Evolutionary conservation across 2,797 vertebrate species (phyloP), one percentile per base, ranked within the genome.

Genomic region (Amniataba percoides): DNA sequence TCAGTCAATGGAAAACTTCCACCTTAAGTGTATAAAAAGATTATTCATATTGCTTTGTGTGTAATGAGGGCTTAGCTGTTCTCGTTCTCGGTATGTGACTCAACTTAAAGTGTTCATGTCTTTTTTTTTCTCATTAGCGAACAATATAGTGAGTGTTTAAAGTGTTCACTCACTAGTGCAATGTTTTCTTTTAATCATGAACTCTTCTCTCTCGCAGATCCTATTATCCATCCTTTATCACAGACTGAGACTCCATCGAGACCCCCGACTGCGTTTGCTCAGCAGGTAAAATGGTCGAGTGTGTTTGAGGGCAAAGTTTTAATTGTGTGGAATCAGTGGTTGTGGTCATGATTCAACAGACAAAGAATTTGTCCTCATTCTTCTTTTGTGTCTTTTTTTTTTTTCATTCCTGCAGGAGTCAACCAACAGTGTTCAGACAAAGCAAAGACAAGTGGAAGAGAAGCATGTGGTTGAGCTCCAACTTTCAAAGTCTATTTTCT

Each of bases 311-410:
- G 40, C 8, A 12, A 45, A 19, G 27, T 61, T 75, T 5, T 67
- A 60, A 83, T 84, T 84, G 84, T 87, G 53, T 84, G 23, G 51
- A 78, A 69, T 63, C 67, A 59, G 16, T 78, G 77, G 57, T 58
- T 68, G 45, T 53, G 19, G 46, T 43, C 65, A 57, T 80, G 45
- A 72, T 52, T 71, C 40, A 81, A 21, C 36, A 69, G 71, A 64
- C 59, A 11, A 76, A 77, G 57, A 88, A 87, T 85, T 64, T 86
- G 74, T 53, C 73, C 79, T 77, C 57, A 80, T 82, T 86, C 53
- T 7, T 57, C 25, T 13, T 57, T 63, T 72, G 49, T 74, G 10
- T 58, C 12, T 25, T 12, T 57, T 9, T 68, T 21, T 46, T 36
- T 16, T 31, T 45, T 25, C 16, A 3, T 43, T n/a, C 11, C 64